Percentiles rank a stretch among this genome's conserved stretches.
Evolutionary conservation across 2,113 vertebrate species (phyloP).

Genomic region (Parus major): DNA sequence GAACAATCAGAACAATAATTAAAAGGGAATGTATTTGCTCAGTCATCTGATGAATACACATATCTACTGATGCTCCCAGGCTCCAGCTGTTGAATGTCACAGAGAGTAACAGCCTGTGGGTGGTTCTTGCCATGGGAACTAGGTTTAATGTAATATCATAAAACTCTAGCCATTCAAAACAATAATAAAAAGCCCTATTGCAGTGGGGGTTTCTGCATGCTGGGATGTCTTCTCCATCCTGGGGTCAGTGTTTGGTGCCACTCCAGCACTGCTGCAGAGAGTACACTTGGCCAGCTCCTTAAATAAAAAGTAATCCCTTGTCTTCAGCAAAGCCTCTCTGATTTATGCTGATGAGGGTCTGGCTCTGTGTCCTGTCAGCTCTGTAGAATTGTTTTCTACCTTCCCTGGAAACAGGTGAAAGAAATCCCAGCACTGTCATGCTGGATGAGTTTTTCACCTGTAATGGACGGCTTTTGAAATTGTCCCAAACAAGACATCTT

Average conservation of each 20-base stretch:
- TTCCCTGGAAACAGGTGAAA: neutral
- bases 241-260: neutral
- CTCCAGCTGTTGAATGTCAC: neutral
- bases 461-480: slow-evolving; percentile 23
- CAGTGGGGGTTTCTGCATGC: neutral
- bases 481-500: neutral
- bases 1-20: neutral
- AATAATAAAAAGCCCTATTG: neutral
- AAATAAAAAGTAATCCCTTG: neutral
- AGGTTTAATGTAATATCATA: neutral
- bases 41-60: neutral
- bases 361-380: neutral
- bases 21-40: neutral
- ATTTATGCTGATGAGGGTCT: slow-evolving; percentile 6
- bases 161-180: neutral
- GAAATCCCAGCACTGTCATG: neutral
- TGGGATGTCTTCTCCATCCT: neutral
- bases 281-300: neutral
- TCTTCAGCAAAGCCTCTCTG: neutral
- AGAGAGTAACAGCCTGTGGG: neutral
- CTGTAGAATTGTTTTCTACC: neutral
- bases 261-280: neutral
- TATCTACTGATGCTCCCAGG: neutral
- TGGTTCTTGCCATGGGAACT: neutral
- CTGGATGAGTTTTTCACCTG: neutral